Percentiles rank a stretch among this genome's conserved stretches.
phyloP scores from a whole-genome alignment of 2,888 invertebrate species.

The Loripinus fragilis region DNA sequence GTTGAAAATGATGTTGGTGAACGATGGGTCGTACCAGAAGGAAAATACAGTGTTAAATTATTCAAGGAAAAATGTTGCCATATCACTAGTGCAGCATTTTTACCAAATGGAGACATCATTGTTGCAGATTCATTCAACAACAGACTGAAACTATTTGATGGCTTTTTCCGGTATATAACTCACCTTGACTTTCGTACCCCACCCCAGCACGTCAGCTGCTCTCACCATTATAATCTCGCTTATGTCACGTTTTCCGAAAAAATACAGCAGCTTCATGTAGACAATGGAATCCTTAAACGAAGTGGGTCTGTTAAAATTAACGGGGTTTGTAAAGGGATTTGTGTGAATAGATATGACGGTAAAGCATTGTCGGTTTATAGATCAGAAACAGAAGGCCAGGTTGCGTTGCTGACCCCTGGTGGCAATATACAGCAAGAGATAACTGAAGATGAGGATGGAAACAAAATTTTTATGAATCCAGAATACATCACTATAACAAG shows the following conservation, averaged over 20 bases:
- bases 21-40: slow-evolving; percentile 51
- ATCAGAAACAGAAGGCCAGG: slow-evolving; percentile 41
- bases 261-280: slow-evolving; percentile 51
- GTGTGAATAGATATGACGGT: slow-evolving; percentile 53
- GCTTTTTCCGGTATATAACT: slow-evolving; percentile 45
- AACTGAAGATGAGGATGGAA: slow-evolving; percentile 31
- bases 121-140: slow-evolving; percentile 46
- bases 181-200: slow-evolving; percentile 42
- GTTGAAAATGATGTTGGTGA: slow-evolving; percentile 16
- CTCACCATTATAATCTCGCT: slow-evolving; percentile 48
- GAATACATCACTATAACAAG: slow-evolving; percentile 44
- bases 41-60: slow-evolving; percentile 44
- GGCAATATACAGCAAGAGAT: slow-evolving; percentile 54
- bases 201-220: slow-evolving; percentile 38
- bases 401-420: slow-evolving; percentile 53
- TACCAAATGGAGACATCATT: slow-evolving; percentile 54
- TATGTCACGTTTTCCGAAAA: slow-evolving; percentile 53
- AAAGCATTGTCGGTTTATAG: slow-evolving; percentile 45
- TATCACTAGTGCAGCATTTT: slow-evolving; percentile 50
- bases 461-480: slow-evolving; percentile 43
- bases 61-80: slow-evolving; percentile 44
- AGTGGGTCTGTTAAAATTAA: slow-evolving; percentile 54
- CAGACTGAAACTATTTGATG: slow-evolving; percentile 50
- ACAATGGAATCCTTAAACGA: slow-evolving; percentile 35
- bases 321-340: slow-evolving; percentile 42